Base-by-base conservation (phyloP, 2,113 vertebrate species). In the Macrotis lagotis region DNA sequence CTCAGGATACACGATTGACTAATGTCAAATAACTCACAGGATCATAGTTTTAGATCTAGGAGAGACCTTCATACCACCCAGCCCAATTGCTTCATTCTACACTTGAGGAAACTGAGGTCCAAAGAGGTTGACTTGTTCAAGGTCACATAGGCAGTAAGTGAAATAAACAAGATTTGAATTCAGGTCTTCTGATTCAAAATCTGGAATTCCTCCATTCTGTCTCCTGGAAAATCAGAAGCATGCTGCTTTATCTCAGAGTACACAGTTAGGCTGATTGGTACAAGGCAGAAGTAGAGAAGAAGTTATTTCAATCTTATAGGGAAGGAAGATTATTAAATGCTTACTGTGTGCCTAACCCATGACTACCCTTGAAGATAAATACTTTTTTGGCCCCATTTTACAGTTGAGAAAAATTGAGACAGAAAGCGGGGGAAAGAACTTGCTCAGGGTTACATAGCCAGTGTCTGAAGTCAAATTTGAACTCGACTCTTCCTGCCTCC, bases 141-240 rank as follows among this genome's bases (percentile, higher is more conserved):
- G n/a, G 88, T 28, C 51, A 91, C 52, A 53, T 53, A 26, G 25
- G 6, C 25, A 26, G 6, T 53, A 53, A 53, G 25, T 26, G 25
- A 53, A 53, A 53, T 53, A 53, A 53, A 24, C 51, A 25, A 90
- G 24, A 25, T 83, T 95, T 48, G 55, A 26, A n/a, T n/a, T n/a
- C n/a, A n/a, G n/a, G n/a, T n/a, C 44, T 93, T 95, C 52, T 24
- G 31, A 94, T 11, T 92, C 37, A 50, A 88, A 66, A 51, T 90
- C 92, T 10, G 44, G 11, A n/a, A 48, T 25, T 66, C 19, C 25
- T 0, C 1, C 52, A 53, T 53, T 52, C 52, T 26, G n/a, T 25
- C 52, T 26, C 52, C 52, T 53, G 25, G 52, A 53, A 53, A 25
- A 53, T 53, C 52, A 8, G 52, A 53, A 25, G 7, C 52, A 53